Percentiles rank a stretch among this genome's conserved stretches.
Evolutionary conservation across 2,888 invertebrate species (phyloP).

Genomic region (Rotaria macrura): DNA sequence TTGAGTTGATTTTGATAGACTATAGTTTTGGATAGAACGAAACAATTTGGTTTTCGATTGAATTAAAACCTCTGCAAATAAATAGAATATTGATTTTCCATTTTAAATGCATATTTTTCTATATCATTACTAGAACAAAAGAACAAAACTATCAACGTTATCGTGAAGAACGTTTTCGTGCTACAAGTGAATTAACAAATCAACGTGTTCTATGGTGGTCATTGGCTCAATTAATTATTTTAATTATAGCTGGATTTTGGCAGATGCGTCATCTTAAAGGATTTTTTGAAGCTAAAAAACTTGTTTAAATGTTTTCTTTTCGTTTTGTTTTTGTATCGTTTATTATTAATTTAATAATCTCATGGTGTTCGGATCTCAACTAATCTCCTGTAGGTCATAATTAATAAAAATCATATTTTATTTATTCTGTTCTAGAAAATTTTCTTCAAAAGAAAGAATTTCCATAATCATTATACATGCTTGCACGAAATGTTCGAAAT

Average conservation of each 20-base stretch:
- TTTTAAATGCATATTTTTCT: no score
- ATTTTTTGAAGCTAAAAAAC: conserved; percentile 97
- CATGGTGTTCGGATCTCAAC: no score
- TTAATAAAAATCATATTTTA: background rate
- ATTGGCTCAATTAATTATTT: conserved; percentile 74
- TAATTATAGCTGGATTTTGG: conserved; percentile 88
- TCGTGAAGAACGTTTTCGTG: conserved; percentile 89
- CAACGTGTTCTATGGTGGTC: conserved; percentile 75
- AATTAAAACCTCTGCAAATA: no score
- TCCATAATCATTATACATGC: background rate
- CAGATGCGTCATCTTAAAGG: conserved; percentile 97
- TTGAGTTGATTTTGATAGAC: no score
- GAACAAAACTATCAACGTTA: conserved; percentile 54
- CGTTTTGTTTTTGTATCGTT: no score
- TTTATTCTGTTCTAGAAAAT: background rate
- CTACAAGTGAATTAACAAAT: conserved; percentile 94
- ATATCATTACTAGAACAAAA: conserved; percentile 24
- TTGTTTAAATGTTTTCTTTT: conserved; percentile 46
- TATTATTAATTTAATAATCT: no score
- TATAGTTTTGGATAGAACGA: no score
- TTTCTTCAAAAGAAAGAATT: background rate
- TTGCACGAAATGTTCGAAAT: conserved; percentile 77
- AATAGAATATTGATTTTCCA: no score
- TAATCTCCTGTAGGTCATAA: background rate
- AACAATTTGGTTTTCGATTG: no score